Evolutionary conservation across 35 echinoderm and acorn worm genomes (phyloP).

Genomic region (Stichopus chloronotus): DNA sequence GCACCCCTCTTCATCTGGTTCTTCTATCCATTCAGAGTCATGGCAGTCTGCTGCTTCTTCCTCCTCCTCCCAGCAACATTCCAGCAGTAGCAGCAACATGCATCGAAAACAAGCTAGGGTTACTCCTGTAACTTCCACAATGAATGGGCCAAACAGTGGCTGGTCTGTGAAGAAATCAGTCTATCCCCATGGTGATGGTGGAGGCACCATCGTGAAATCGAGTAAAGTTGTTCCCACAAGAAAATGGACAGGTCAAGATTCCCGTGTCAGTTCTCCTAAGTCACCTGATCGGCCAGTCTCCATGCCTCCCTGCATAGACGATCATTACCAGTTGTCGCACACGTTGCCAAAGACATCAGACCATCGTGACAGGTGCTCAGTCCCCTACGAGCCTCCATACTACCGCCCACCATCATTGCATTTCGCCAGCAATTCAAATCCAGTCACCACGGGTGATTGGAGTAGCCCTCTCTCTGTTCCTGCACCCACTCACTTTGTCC

Average conservation of each 20-base stretch:
- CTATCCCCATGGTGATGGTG: slow-evolving; percentile 23
- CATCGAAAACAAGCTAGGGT: background rate
- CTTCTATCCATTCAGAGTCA: slow-evolving; percentile 35
- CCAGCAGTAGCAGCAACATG: background rate
- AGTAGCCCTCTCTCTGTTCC: background rate
- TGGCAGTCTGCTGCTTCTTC: background rate
- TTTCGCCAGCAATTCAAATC: slow-evolving; percentile 38
- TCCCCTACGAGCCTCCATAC: background rate
- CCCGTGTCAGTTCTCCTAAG: background rate
- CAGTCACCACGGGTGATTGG: background rate
- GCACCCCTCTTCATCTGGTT: slow-evolving; percentile 42
- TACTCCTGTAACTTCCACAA: slow-evolving; percentile 1
- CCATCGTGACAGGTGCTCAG: background rate
- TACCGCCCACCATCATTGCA: slow-evolving; percentile 2
- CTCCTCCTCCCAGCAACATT: background rate
- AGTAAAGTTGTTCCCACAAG: slow-evolving; percentile 38
- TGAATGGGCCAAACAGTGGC: background rate
- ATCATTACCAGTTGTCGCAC: background rate
- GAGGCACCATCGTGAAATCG: background rate
- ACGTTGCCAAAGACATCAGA: background rate
- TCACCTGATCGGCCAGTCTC: slow-evolving; percentile 33
- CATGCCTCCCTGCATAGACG: slow-evolving; percentile 36
- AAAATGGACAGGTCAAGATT: background rate
- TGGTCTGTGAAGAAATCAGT: background rate
- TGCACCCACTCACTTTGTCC: slow-evolving; percentile 35